phyloP scores from a whole-genome alignment of 1,140 invertebrate genomes.

The Diabrotica virgifera region DNA sequence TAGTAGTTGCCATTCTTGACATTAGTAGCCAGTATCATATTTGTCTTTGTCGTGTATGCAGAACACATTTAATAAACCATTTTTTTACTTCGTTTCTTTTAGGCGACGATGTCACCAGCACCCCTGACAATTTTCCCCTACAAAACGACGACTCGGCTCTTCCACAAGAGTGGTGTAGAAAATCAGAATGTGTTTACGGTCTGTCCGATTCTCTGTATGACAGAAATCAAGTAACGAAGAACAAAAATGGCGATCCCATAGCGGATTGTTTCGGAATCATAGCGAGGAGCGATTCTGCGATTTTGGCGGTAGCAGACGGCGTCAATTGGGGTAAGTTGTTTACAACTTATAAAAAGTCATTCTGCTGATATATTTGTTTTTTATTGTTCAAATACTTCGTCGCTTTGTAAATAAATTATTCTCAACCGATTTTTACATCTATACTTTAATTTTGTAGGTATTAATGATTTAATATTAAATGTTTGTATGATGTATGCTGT shows the following conservation, averaged over 20 bases:
- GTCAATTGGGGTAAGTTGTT: slow-evolving; percentile 84
- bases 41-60: too few species aligned
- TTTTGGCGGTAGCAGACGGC: slow-evolving; percentile 85
- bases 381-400: too few species aligned
- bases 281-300: slow-evolving; percentile 73
- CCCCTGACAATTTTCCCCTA: slow-evolving; percentile 1
- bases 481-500: too few species aligned
- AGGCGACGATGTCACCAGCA: slow-evolving; percentile 26
- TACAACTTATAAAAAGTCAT: too few species aligned
- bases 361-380: too few species aligned
- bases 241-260: slow-evolving; percentile 81
- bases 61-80: too few species aligned
- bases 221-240: slow-evolving; percentile 70
- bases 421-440: too few species aligned
- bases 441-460: too few species aligned
- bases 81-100: slow-evolving; percentile 9
- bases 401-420: too few species aligned
- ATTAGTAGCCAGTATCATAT: too few species aligned
- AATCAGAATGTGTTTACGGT: slow-evolving; percentile 66
- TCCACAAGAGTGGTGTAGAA: slow-evolving; percentile 61
- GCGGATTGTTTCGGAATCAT: slow-evolving; percentile 88
- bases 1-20: too few species aligned
- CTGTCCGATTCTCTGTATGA: slow-evolving; percentile 74
- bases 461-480: too few species aligned
- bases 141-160: slow-evolving; percentile 32